Evolutionary conservation across 2,888 invertebrate genomes (phyloP), one percentile per base, ranked within the genome.

Genomic region (Colletes collaris): DNA sequence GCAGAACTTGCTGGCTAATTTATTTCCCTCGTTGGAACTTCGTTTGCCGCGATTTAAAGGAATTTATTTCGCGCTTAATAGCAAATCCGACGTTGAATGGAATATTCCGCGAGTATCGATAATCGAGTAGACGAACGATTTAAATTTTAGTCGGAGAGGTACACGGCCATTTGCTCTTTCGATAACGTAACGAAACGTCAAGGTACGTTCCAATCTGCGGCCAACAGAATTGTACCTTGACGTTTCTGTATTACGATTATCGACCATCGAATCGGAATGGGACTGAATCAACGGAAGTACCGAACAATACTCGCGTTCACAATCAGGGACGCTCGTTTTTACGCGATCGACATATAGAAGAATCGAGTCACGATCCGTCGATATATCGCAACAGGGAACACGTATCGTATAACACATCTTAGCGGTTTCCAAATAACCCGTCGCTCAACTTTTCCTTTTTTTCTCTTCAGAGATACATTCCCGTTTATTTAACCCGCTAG

Each of bases 161-260:
- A 50, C 13, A 13, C 27, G 27, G 11, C 11, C 35, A 16, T 40
- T 16, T 5, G 37, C n/a, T 49, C 40, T n/a, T 11, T 40, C 59
- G 56, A 11, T 27, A 35, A 40, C 6, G 44, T 8, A 63, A 63
- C 59, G 8, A 58, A 16, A 50, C 27, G 50, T 62, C 19, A 37
- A 72, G 46, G 46, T 46, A 64, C 60, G 65, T 72, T 35, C 40
- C 60, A 63, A 63, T 63, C 49, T 74, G 46, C 16, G 7, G 4
- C 11, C 16, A 7, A 58, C 11, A 19, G 52, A 76, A 50, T 67
- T 16, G 62, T 58, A 46, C 63, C 62, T 8, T 19, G 60, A 27
- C 63, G 46, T 74, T 69, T 69, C 59, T 53, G 49, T 65, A 69
- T 78, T 76, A 55, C 64, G 65, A 76, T 75, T 76, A 76, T 75